Percentiles rank a stretch among this genome's conserved stretches.
Evolutionary conservation across 2,797 vertebrate species (phyloP).

Genomic region (Alectoris magna): DNA sequence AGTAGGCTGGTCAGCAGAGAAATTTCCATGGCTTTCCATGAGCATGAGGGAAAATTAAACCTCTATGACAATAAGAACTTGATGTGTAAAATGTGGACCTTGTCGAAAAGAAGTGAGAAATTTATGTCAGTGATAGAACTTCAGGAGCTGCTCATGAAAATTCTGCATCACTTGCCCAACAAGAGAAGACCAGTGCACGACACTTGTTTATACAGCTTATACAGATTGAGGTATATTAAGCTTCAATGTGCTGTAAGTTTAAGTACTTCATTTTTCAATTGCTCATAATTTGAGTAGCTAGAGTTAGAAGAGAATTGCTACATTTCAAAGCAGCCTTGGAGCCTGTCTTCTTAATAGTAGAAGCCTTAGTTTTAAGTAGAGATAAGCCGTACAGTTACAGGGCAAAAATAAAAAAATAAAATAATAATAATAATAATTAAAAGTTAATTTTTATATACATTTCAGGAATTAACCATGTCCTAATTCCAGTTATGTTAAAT

Average conservation of each 20-base stretch:
- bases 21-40: neutral
- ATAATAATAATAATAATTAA: too few species aligned
- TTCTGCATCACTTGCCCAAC: too few species aligned
- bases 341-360: neutral
- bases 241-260: neutral
- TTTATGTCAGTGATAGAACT: too few species aligned
- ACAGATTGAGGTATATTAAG: neutral
- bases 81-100: too few species aligned
- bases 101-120: too few species aligned
- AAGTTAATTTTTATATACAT: neutral
- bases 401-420: neutral
- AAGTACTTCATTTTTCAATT: neutral
- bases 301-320: rapidly evolving
- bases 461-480: neutral
- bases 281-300: neutral
- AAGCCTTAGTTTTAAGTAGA: neutral
- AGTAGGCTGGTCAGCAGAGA: too few species aligned
- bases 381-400: neutral
- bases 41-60: neutral
- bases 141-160: too few species aligned
- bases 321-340: neutral
- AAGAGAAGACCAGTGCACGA: neutral
- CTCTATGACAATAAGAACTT: too few species aligned
- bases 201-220: neutral
- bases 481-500: neutral